A percentile compares a stretch with the other conserved stretches of the same genome.
Conservation (phyloP, 2,888 invertebrate genomes). For the Ecliptopera silaceata region DNA sequence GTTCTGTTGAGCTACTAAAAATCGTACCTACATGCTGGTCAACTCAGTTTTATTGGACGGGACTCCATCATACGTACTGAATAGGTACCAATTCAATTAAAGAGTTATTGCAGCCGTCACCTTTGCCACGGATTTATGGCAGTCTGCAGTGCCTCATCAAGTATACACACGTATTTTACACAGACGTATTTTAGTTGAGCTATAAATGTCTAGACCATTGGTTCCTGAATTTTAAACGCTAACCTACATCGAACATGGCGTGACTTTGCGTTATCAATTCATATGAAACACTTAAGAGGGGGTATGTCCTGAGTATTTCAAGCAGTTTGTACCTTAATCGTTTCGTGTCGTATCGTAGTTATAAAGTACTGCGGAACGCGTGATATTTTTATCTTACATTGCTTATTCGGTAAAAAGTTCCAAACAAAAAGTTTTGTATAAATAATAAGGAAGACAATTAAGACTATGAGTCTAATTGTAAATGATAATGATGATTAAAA, state of each 20-base stretch:
- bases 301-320: no score
- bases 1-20: constrained; percentile 2
- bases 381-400: no score
- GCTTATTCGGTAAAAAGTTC: no score
- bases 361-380: no score
- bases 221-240: constrained; percentile 20
- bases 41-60: constrained; percentile 45
- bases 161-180: constrained; percentile 22
- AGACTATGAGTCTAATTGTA: no score
- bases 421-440: no score
- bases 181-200: constrained; percentile 5
- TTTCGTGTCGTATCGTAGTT: no score
- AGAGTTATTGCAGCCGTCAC: constrained; percentile 65
- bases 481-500: no score
- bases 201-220: constrained; percentile 3
- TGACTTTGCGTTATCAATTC: background rate
- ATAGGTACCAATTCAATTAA: constrained; percentile 64
- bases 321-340: no score
- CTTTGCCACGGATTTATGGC: constrained; percentile 37
- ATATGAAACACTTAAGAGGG: no score
- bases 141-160: constrained; percentile 32
- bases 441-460: no score
- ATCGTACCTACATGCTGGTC: constrained; percentile 21
- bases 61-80: constrained; percentile 58
- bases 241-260: background rate